Evolutionary conservation across 2,888 invertebrate species (phyloP), one percentile per base, ranked within the genome.

Genomic region (Terebella lapidaria): DNA sequence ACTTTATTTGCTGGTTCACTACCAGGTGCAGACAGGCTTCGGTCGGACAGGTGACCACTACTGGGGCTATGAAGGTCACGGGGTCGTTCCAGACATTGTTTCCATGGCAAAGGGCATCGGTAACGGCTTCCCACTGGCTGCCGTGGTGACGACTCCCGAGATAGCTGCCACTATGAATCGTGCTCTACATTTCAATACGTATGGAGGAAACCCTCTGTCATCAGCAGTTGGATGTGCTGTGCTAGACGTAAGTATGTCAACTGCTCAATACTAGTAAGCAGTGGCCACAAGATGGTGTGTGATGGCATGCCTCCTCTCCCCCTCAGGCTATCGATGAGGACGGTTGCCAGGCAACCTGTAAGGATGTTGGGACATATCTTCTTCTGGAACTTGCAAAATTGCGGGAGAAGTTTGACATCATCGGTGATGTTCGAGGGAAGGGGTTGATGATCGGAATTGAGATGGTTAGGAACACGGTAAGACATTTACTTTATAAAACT

Each of bases 381-480:
- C 81, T 97, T 3, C 82, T 87, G 69, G 85, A 89, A 71, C 81
- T 99, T 63, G 86, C 85, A 60, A 84, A 87, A 59, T 81, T 94
- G 61, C 86, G 89, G 74, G 86, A 75, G 54, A 72, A 79, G 59
- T 76, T 74, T 66, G 75, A 78, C 52, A 81, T 89, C 18, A 86
- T 99, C 52, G 96, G 97, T 3, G 97, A 97, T 81, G 93, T 99
- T 0, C 85, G 97, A 60, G 97, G 97, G 1, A 95, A 94, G 81
- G 97, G 97, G 0, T 83, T 99, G 18, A 96, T 99, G 95, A 87
- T 97, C 68, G 97, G 94, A 0, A 81, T 95, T 0, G 97, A 97
- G 81, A 81, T 96, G 64, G 90, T 94, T 0, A 82, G 83, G 18
- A 85, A 79, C 59, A 75, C 74, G 74, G 78, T 78, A 60, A 59